These are phyloP conservation scores for Echiichthys vipera DNA, from an alignment of 2,797 vertebrate species.

Conservation along the genomic window DNA sequence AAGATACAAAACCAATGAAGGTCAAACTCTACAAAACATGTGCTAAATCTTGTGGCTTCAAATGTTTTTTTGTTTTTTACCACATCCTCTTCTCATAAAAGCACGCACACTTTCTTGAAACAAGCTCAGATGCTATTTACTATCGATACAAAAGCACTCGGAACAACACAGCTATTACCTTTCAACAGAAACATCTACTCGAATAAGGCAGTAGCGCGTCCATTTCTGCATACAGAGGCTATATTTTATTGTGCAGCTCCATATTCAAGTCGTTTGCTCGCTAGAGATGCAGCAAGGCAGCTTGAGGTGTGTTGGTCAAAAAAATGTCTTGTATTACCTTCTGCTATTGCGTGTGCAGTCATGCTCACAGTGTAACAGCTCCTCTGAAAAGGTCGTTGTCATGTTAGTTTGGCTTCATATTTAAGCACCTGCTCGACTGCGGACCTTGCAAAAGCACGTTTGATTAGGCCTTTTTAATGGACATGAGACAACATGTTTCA, in stretches of 20 bases:
- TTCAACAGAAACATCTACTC: slow-evolving; percentile 31
- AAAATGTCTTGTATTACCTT: slow-evolving; percentile 27
- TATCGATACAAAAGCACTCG: slow-evolving; percentile 20
- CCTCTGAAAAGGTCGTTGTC: slow-evolving; percentile 47
- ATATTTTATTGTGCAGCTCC: slow-evolving; percentile 46
- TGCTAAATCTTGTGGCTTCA: slow-evolving; percentile 38
- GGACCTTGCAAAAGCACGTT: neutral
- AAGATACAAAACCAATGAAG: slow-evolving; percentile 15
- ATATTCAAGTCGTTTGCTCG: slow-evolving; percentile 48
- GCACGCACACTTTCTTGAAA: slow-evolving; percentile 13
- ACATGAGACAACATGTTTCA: neutral
- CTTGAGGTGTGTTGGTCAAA: slow-evolving; percentile 61
- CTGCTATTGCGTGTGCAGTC: slow-evolving; percentile 44
- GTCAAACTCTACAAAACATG: slow-evolving; percentile 11
- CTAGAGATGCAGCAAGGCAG: slow-evolving; percentile 68
- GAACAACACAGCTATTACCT: slow-evolving; percentile 29
- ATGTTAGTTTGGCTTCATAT: slow-evolving; percentile 42
- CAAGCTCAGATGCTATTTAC: slow-evolving; percentile 17
- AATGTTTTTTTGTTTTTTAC: slow-evolving; percentile 32
- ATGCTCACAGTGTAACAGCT: slow-evolving; percentile 49
- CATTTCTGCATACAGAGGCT: slow-evolving; percentile 35
- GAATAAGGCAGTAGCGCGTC: slow-evolving; percentile 67
- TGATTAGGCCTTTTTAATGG: neutral
- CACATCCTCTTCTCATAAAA: slow-evolving; percentile 64
- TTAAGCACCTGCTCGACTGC: slow-evolving; percentile 21